Conservation (phyloP, 2,888 invertebrate genomes). For the Syritta pipiens region DNA sequence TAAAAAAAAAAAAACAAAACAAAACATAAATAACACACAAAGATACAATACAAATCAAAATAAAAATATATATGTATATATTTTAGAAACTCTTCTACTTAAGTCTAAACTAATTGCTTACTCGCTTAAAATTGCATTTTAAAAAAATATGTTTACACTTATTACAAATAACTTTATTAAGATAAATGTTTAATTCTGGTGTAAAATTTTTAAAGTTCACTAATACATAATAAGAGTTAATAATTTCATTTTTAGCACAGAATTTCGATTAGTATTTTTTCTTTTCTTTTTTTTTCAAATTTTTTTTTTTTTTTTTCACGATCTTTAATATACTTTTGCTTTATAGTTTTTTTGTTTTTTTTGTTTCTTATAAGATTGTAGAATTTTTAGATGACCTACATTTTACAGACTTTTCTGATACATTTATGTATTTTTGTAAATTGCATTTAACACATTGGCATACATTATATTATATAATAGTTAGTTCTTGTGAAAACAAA, state of each 20-base stretch:
- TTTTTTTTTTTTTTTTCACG: constrained; percentile 5
- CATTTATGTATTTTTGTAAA: constrained; percentile 36
- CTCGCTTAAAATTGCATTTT: constrained; percentile 60
- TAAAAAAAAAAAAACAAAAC: constrained; percentile 28
- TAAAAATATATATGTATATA: constrained; percentile 15
- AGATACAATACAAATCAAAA: background rate
- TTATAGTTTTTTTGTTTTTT: constrained; percentile 27
- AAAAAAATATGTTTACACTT: constrained; percentile 67
- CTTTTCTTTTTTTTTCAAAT: constrained; percentile 14
- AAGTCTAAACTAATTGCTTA: constrained; percentile 58
- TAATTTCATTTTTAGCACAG: constrained; percentile 61
- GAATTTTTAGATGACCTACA: constrained; percentile 22
- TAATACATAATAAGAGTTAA: constrained; percentile 63
- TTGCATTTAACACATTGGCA: constrained; percentile 49
- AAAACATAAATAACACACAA: background rate
- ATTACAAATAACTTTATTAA: constrained; percentile 58
- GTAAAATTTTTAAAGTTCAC: constrained; percentile 64
- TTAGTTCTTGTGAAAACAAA: constrained; percentile 27
- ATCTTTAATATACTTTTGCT: background rate
- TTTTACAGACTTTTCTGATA: constrained; percentile 49
- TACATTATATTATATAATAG: constrained; percentile 33
- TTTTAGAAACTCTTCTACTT: constrained; percentile 41
- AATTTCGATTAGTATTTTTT: constrained; percentile 53
- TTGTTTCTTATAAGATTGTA: constrained; percentile 13
- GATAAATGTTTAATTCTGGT: constrained; percentile 59